Evolutionary conservation across 2,888 invertebrate genomes (phyloP), one percentile per base, ranked within the genome.

Genomic region (Cinara cedri): DNA sequence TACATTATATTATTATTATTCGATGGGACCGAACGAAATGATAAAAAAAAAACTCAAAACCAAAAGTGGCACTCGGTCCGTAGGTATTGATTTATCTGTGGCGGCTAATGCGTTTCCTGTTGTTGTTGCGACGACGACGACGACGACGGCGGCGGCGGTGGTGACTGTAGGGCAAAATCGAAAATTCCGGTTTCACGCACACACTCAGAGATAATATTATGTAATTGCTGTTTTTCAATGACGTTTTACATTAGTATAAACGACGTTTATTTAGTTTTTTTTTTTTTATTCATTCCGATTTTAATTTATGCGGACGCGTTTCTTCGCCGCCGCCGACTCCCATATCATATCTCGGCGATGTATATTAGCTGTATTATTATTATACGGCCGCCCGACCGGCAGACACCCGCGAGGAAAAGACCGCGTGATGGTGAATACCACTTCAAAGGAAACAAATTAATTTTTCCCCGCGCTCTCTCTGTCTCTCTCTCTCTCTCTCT

Each of bases 221-320:
- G 75, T 75, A 75, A 75, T 75, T 65, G 75, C 75, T 54, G 76
- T 76, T 76, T 68, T 76, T 60, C 78, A 66, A 78, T 55, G 76
- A 68, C 78, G 76, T 76, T 66, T 57, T 66, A 68, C 57, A 78
- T 78, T 68, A 60, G 66, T 57, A 46, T 46, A 62, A 72, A 62
- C 72, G 72, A 51, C 74, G 63, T 63, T 74, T 74, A 51, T 63
- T 44, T 65, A n/a, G n/a, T n/a, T 21, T 71, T 55, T 75, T 44
- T 42, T 34, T 34, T 34, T 34, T 34, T 71, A 21, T 42, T 34
- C 34, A 72, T 60, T 44, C 63, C 19, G 46, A 34, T 34, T 66
- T 65, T 66, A 66, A 75, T 66, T 66, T 66, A 55, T 55, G 66
- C 75, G 21, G 24, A 55, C 57, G 51, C 72, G 66, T 55, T 42